Evolutionary conservation across 1,140 invertebrate genomes (phyloP).

Genomic region (Meloidogyne hapla): DNA sequence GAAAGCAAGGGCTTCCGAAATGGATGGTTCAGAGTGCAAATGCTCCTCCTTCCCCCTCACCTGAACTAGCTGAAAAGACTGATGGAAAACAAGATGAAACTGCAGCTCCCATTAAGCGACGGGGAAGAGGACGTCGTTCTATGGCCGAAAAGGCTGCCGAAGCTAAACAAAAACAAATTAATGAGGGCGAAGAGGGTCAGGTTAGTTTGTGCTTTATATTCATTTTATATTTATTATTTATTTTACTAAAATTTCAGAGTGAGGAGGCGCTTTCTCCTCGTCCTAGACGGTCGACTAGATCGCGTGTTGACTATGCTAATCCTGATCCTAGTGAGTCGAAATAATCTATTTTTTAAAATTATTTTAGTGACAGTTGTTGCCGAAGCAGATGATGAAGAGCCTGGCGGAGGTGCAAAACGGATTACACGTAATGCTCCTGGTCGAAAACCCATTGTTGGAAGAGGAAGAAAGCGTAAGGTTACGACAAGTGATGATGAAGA

Average conservation of each 20-base stretch:
- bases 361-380: constrained; percentile 33
- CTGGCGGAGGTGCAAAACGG: constrained; percentile 15
- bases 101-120: neutral
- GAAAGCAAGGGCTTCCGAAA: constrained; percentile 18
- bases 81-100: neutral
- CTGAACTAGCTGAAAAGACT: constrained; percentile 7
- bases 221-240: neutral
- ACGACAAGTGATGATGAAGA: constrained; percentile 28
- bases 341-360: neutral
- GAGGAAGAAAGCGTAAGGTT: constrained; percentile 24
- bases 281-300: constrained; percentile 27
- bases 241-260: neutral
- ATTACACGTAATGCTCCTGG: constrained; percentile 28
- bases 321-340: constrained; percentile 15
- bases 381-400: constrained; percentile 49
- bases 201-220: neutral
- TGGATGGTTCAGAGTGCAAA: constrained; percentile 30
- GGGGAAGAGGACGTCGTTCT: constrained; percentile 24
- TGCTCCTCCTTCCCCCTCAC: constrained; percentile 22
- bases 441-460: constrained; percentile 23
- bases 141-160: constrained; percentile 8
- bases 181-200: neutral
- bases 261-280: constrained; percentile 20
- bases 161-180: neutral
- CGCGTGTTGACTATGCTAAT: constrained; percentile 26